Percentiles rank a stretch among this genome's conserved stretches.
phyloP scores from a whole-genome alignment of 2,888 invertebrate species.

The Thysanoteuthis rhombus region DNA sequence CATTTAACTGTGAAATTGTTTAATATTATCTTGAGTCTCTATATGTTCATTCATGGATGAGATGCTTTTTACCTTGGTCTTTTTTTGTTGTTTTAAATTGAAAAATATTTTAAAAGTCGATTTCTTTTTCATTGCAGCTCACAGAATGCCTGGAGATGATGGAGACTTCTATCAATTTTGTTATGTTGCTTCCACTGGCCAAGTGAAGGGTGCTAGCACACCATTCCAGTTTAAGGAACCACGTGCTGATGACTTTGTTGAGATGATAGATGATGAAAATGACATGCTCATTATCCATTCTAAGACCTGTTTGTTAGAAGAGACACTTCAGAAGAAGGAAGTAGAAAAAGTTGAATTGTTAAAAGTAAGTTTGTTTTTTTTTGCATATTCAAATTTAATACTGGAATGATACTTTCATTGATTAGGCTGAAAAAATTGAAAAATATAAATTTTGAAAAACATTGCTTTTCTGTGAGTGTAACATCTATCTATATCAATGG shows the following conservation, averaged over 20 bases:
- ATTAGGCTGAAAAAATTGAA: too few species aligned
- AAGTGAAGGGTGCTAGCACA: slow-evolving; percentile 65
- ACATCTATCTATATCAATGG: too few species aligned
- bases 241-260: slow-evolving; percentile 61
- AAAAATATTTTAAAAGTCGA: neutral
- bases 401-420: too few species aligned
- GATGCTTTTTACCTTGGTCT: neutral
- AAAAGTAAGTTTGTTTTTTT: slow-evolving; percentile 40
- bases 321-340: slow-evolving; percentile 52
- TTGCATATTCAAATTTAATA: neutral
- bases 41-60: neutral
- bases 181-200: slow-evolving; percentile 60
- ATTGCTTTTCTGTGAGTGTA: too few species aligned
- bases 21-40: neutral
- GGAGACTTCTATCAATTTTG: slow-evolving; percentile 69
- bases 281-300: slow-evolving; percentile 64
- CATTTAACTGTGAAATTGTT: too few species aligned
- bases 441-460: too few species aligned
- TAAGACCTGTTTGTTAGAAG: slow-evolving; percentile 58
- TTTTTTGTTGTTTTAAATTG: neutral
- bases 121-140: slow-evolving; percentile 47
- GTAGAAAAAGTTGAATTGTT: slow-evolving; percentile 45
- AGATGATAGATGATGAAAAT: slow-evolving; percentile 61
- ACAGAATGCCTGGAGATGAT: slow-evolving; percentile 64
- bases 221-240: slow-evolving; percentile 66